Percentiles rank a stretch among this genome's conserved stretches.
Conservation (phyloP, 2,113 vertebrate species). For the Spilogale gracilis region DNA sequence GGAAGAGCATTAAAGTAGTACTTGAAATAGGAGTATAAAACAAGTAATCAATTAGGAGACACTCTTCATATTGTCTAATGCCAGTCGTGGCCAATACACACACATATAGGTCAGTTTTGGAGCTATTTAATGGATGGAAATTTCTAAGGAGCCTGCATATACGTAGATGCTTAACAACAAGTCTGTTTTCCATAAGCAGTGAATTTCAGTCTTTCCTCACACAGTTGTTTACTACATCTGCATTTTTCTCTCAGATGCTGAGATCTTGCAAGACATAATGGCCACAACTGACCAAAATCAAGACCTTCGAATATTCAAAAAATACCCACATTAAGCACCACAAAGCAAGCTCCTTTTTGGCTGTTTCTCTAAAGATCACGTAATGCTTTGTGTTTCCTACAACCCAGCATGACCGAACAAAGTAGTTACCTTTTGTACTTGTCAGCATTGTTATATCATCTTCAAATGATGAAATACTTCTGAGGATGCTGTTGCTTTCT, state of each 20-base stretch:
- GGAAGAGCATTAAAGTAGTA: neutral
- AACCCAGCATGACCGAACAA: constrained; percentile 86
- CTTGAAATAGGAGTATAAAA: neutral
- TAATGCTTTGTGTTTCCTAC: constrained; percentile 83
- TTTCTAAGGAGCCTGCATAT: neutral
- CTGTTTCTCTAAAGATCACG: constrained; percentile 85
- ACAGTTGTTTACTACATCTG: neutral
- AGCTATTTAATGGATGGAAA: neutral
- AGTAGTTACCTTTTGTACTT: constrained; percentile 88
- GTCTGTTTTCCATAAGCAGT: neutral
- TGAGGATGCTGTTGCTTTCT: constrained; percentile 80
- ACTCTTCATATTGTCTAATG: neutral
- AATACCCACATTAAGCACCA: accelerated
- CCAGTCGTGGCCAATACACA: neutral
- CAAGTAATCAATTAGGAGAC: neutral
- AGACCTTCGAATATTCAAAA: constrained; percentile 35
- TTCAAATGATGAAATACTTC: constrained; percentile 86
- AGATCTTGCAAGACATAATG: constrained; percentile 37
- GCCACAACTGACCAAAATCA: constrained; percentile 58
- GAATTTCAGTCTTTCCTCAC: neutral
- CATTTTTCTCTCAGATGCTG: constrained; percentile 43
- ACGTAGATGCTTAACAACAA: neutral
- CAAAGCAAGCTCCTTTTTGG: constrained; percentile 62
- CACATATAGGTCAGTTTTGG: neutral
- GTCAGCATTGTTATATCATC: constrained; percentile 85